Evolutionary conservation across 2,797 vertebrate species (phyloP).

Genomic region (Acropternis orthonyx): DNA sequence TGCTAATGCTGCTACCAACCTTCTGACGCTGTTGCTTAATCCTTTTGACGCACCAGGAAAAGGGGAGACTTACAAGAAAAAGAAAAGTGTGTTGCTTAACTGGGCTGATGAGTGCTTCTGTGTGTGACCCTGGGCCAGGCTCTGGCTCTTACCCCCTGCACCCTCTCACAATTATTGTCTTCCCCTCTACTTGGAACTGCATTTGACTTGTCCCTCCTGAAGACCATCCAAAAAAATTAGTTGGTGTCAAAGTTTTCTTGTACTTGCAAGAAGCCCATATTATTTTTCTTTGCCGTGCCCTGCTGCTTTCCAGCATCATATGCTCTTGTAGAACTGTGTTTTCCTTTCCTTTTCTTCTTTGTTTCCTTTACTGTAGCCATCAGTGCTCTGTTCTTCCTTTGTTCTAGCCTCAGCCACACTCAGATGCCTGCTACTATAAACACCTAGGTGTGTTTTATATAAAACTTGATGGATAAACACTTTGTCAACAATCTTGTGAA

Average conservation of each 20-base stretch:
- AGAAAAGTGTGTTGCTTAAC: background rate
- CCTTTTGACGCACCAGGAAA: constrained; percentile 50
- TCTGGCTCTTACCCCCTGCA: background rate
- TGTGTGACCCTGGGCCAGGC: background rate
- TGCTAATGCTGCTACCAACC: constrained; percentile 35
- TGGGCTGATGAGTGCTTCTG: background rate
- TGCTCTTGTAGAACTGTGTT: background rate
- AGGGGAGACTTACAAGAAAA: background rate
- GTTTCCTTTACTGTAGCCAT: background rate
- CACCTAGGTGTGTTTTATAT: background rate
- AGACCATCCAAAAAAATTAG: background rate
- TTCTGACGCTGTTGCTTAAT: constrained; percentile 59
- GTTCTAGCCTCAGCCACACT: background rate
- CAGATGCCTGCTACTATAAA: background rate
- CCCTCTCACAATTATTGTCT: background rate
- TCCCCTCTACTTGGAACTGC: background rate
- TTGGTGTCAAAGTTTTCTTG: background rate
- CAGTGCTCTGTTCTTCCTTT: background rate
- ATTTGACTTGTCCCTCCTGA: background rate
- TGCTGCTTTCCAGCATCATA: background rate
- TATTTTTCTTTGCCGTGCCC: background rate
- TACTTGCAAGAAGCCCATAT: background rate
- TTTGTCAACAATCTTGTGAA: background rate
- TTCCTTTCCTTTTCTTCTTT: background rate
- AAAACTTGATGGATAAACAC: background rate